Percentiles rank a stretch among this genome's conserved stretches.
These are phyloP conservation scores for Pseudocheirus occidentalis DNA, from an alignment of 2,797 vertebrate genomes.

Conservation along the genomic window DNA sequence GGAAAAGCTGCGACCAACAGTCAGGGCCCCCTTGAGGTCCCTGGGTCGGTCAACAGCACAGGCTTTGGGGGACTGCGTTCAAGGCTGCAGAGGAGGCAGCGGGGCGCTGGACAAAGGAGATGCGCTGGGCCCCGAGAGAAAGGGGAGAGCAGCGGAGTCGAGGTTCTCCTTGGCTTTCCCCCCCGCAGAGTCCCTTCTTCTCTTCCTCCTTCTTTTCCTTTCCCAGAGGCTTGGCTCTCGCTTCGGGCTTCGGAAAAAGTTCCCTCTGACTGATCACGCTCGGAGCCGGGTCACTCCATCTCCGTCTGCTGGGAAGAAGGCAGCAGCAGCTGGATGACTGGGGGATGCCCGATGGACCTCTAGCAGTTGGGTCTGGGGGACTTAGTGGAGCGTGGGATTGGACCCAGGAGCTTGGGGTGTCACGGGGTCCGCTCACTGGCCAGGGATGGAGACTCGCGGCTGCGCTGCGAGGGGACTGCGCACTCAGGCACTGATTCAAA, in stretches of 20 bases:
- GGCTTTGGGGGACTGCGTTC: neutral
- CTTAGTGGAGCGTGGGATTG: neutral
- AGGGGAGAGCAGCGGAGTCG: neutral
- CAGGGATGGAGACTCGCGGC: neutral
- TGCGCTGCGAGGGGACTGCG: neutral
- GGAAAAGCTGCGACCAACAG: neutral
- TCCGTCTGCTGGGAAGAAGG: neutral
- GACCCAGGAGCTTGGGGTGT: neutral
- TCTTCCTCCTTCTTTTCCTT: neutral
- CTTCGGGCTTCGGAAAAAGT: neutral
- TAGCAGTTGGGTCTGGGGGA: constrained; percentile 1
- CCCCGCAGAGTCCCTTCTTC: neutral
- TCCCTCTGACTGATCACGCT: neutral
- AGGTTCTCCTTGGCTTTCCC: neutral
- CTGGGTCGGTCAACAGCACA: neutral
- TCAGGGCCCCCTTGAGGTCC: neutral
- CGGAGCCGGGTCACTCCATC: neutral
- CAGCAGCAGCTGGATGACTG: neutral
- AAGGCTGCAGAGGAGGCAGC: neutral
- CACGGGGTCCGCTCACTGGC: neutral
- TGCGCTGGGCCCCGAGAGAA: neutral
- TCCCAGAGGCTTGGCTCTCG: neutral
- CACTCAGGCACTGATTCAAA: neutral
- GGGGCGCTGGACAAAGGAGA: neutral
- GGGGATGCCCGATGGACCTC: neutral